Evolutionary conservation across 2,113 vertebrate species (phyloP).

Genomic region (Pelodiscus sinensis): DNA sequence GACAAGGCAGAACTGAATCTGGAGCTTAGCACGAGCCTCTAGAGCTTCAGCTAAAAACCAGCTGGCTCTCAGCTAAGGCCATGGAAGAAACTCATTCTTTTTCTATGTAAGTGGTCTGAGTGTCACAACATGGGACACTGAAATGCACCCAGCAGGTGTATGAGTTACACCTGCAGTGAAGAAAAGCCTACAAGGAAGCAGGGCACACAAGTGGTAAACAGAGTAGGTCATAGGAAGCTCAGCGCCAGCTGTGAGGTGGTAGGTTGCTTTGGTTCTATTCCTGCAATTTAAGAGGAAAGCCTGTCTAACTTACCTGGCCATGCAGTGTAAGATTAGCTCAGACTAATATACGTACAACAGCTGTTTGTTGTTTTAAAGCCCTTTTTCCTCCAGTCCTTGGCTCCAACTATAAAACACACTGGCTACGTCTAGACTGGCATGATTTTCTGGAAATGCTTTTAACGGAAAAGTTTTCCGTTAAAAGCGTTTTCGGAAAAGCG

Average conservation of each 20-base stretch:
- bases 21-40: too few relatives aligned
- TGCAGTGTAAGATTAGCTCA: not conserved
- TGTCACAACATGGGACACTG: too few relatives aligned
- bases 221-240: not conserved
- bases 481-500: too few relatives aligned
- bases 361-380: not conserved
- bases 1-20: too few relatives aligned
- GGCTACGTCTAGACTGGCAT: not conserved
- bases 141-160: too few relatives aligned
- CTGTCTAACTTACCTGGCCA: not conserved
- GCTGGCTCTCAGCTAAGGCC: too few relatives aligned
- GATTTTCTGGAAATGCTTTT: too few relatives aligned
- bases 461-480: too few relatives aligned
- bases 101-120: too few relatives aligned
- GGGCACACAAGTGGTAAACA: not conserved
- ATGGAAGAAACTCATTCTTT: too few relatives aligned
- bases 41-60: too few relatives aligned
- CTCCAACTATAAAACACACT: not conserved
- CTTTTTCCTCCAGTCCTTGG: not conserved
- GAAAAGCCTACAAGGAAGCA: not conserved
- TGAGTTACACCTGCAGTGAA: not conserved
- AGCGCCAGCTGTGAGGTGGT: not conserved
- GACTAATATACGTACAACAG: not conserved
- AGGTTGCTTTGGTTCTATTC: not conserved
- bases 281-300: not conserved